These are phyloP conservation scores for Sacculina carcini DNA, from an alignment of 2,888 invertebrate genomes.

Conservation along the genomic window DNA sequence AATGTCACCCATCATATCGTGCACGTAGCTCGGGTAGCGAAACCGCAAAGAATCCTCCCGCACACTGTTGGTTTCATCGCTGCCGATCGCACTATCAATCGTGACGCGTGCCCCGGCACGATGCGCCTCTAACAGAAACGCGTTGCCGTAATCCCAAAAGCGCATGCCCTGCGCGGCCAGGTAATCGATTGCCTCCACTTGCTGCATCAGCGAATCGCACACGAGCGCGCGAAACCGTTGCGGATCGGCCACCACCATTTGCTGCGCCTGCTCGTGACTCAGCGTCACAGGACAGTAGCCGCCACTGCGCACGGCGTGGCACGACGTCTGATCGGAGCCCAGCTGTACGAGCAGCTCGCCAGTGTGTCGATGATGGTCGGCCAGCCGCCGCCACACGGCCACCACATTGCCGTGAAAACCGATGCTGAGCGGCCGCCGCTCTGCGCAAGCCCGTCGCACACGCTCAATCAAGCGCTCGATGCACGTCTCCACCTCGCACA, in stretches of 20 bases:
- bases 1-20: slow-evolving; percentile 36
- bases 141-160: slow-evolving; percentile 37
- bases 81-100: slow-evolving; percentile 19
- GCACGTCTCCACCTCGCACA: slow-evolving; percentile 24
- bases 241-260: slow-evolving; percentile 25
- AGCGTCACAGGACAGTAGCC: slow-evolving; percentile 31
- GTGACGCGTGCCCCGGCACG: slow-evolving; percentile 28
- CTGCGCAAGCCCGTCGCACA: slow-evolving; percentile 18
- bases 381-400: slow-evolving; percentile 25
- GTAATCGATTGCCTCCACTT: slow-evolving; percentile 28
- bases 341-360: slow-evolving; percentile 29
- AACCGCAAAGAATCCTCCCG: slow-evolving; percentile 7
- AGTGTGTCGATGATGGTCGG: slow-evolving; percentile 22
- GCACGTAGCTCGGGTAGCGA: slow-evolving; percentile 32
- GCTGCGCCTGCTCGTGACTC: slow-evolving; percentile 22
- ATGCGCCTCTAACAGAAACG: slow-evolving; percentile 31
- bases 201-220: slow-evolving; percentile 27
- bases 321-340: slow-evolving; percentile 33
- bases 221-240: slow-evolving; percentile 25
- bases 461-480: slow-evolving; percentile 22
- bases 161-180: slow-evolving; percentile 22
- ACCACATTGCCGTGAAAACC: slow-evolving; percentile 6
- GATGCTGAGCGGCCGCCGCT: not conserved
- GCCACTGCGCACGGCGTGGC: slow-evolving; percentile 31
- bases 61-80: slow-evolving; percentile 9